Evolutionary conservation across 2,113 vertebrate genomes (phyloP).

Genomic region (Xenopus tropicalis): UCB_Xtro_10.0 CM004450.2:38150501-38151000

Average conservation of each 20-base stretch:
- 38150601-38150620: conserved; percentile 91
- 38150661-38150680: conserved; percentile 96
- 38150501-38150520: no score
- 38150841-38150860: conserved; percentile 1
- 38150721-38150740: conserved; percentile 19
- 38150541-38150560: conserved; percentile 88
- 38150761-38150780: no score
- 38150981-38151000: no score
- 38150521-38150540: background rate
- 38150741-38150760: background rate
- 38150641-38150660: conserved; percentile 86
- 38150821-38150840: conserved; percentile 83
- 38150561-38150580: conserved; percentile 91
- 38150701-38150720: conserved; percentile 91
- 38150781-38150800: no score
- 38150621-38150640: conserved; percentile 83
- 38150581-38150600: conserved; percentile 93
- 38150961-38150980: no score
- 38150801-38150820: conserved; percentile 69
- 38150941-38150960: no score
- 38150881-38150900: no score
- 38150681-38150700: conserved; percentile 79
- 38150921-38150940: no score
- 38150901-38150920: no score
- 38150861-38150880: no score